These are phyloP conservation scores for Sphenodon punctatus DNA, from an alignment of 2,797 vertebrate species.

Conservation along the genomic window DNA sequence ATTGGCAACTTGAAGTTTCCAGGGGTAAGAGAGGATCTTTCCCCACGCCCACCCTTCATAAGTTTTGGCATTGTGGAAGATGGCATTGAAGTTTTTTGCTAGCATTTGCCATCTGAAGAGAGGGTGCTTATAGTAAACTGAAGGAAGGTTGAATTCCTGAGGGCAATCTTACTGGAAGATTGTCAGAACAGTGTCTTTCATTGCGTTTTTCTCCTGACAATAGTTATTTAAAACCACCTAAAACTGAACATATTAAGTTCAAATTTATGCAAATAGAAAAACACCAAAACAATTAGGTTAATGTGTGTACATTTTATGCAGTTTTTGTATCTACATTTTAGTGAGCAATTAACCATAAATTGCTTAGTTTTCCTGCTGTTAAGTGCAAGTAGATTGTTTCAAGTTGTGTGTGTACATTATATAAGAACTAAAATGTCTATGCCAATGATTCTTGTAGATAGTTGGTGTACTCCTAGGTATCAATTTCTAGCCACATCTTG, in stretches of 20 bases:
- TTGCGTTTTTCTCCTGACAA: conserved; percentile 53
- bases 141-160: conserved; percentile 8
- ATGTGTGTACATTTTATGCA: conserved; percentile 66
- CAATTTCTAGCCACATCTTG: conserved; percentile 58
- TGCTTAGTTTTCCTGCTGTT: conserved; percentile 72
- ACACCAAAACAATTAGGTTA: conserved; percentile 58
- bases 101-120: conserved; percentile 4
- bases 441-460: conserved; percentile 68
- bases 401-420: conserved; percentile 67
- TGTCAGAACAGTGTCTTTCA: conserved; percentile 32
- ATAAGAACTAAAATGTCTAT: conserved; percentile 71
- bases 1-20: background rate
- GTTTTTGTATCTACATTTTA: conserved; percentile 72
- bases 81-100: conserved; percentile 9
- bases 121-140: conserved; percentile 4
- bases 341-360: conserved; percentile 68
- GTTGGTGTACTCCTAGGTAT: conserved; percentile 65
- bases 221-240: conserved; percentile 6
- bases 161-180: background rate
- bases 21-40: background rate
- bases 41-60: background rate
- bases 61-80: conserved; percentile 32
- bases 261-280: conserved; percentile 53
- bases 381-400: conserved; percentile 70
- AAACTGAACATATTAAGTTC: conserved; percentile 23